Evolutionary conservation across 1,140 invertebrate species (phyloP), one percentile per base, ranked within the genome.

Genomic region (Triops longicaudatus): DNA sequence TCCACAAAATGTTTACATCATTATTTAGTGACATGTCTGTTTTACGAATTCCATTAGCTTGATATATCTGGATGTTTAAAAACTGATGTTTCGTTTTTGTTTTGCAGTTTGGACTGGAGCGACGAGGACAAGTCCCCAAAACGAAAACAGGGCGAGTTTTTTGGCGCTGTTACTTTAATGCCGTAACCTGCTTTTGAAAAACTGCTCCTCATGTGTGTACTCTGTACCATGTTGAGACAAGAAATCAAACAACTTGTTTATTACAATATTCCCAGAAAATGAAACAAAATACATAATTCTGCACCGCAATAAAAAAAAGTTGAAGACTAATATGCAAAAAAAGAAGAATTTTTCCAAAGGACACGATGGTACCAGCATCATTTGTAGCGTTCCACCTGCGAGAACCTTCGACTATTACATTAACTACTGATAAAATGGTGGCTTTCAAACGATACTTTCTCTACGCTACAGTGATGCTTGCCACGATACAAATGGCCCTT

Each of bases 91-190:
- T 22, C 50, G 14, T 43, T 77, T 76, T 26, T 74, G 2, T 10
- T 75, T 43, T 73, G 6, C 50, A 80, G 76, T 80, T 79, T 77
- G 80, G 79, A 5, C 72, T 81, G 14, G 80, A 81, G 31, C 28
- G 80, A 76, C 77, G 80, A 71, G 78, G 76, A 1, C 71, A 73
- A 44, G 14, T 10, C 26, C 72, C 71, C 17, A 79, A 79, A 43
- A 78, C 71, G 37, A 79, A 79, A 71, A 79, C 79, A 22, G 78
- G 77, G 17, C 79, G 79, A 44, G 79, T 79, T 75, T 81, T 78
- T 44, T 81, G 80, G 80, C 79, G 80, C 42, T 81, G 80, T 73
- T 81, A 81, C 44, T 81, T 81, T 76, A 81, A 81, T 44, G 80
- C 80, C 31, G 80, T 81, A 11, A 78, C 79, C 26, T 81, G 80